Evolutionary conservation across 23 tunicate species (phyloP), one percentile per base, ranked within the genome.

Genomic region (Trididemnum clinides): DNA sequence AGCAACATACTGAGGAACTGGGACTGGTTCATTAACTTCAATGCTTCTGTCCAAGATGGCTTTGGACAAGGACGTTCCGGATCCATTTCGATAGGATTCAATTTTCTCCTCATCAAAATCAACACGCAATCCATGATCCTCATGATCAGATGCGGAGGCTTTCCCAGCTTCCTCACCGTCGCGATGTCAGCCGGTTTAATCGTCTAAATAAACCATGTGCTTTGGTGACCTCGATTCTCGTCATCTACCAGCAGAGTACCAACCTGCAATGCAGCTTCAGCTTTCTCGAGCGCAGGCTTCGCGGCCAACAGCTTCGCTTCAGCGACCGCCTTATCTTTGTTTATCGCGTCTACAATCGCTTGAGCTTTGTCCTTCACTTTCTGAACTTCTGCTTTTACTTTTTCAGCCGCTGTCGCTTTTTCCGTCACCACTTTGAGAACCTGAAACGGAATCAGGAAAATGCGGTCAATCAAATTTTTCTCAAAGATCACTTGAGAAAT

Each of bases 81-180:
- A 81, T 90, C 95, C 63, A 81, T 57, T 25, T 85, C 89, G 33
- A 90, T 71, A 0, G 90, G 82, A 33, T 90, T 90, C 33, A 90
- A 38, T 33, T 71, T 85, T 33, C 95, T 80, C 58, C 90, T 62
- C 90, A 85, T 85, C 28, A 90, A 51, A 51, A 90, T 73, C 30
- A 90, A 83, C 5, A 90, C 95, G 29, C 95, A 90, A 31, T 90
- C 95, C 95, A 90, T 85, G 82, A 90, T 90, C 66, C 95, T 33
- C 95, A 90, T 90, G 87, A 90, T 85, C 83, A 90, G 50, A 50
- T 90, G 95, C 6, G 95, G 95, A 18, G 95, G 95, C 44, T 90
- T 90, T 0, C 95, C 95, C 50, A 90, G 87, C 49, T 90, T 90
- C 28, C 89, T 37, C 21, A 90, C 95, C 12, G 95, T 90, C 28